Base-by-base conservation (phyloP, 2,888 invertebrate genomes). In the Sesamia inferens region DNA sequence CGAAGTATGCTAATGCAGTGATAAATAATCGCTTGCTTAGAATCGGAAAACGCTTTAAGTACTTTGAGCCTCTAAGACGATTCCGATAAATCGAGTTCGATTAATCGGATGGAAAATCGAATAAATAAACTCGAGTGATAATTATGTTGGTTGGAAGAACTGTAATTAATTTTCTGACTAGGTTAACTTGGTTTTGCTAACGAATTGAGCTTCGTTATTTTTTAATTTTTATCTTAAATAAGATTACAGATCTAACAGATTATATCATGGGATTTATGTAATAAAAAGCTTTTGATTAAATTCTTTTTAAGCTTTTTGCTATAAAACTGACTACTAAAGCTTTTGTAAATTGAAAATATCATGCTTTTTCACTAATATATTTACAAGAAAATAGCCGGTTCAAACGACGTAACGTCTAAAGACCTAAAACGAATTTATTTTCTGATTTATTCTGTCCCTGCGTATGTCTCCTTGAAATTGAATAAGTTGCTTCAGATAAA, bases 1-100 rank as follows among this genome's bases (percentile, higher is more conserved):
- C 74, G 81, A 73, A 85, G 77, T 85, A 85, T 82, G 85, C 84
- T 84, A 85, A 85, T 84, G 62, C 83, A 71, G 74, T 64, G 74
- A 82, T 82, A 84, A 85, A 85, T 85, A 85, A 79, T 80, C 77
- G 70, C 79, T 71, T 82, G 73, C 79, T 85, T 84, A 82, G 79
- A 83, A 82, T 77, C 77, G 74, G 80, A 85, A 84, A 85, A 77
- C 85, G 77, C 68, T 84, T 81, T 79, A 77, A 85, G 74, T 76
- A 76, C 72, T 85, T 79, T 76, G 68, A 85, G 74, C 79, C 73
- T 79, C 63, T 72, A 82, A 85, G 79, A 84, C 82, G 84, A 74
- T 84, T 84, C 62, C 79, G 68, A 84, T 84, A 78, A 85, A 85
- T 82, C 70, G 83, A 82, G 76, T 72, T 59, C 82, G 64, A 84